Evolutionary conservation across 2,888 invertebrate species (phyloP).

Genomic region (Eupithecia vulgata): DNA sequence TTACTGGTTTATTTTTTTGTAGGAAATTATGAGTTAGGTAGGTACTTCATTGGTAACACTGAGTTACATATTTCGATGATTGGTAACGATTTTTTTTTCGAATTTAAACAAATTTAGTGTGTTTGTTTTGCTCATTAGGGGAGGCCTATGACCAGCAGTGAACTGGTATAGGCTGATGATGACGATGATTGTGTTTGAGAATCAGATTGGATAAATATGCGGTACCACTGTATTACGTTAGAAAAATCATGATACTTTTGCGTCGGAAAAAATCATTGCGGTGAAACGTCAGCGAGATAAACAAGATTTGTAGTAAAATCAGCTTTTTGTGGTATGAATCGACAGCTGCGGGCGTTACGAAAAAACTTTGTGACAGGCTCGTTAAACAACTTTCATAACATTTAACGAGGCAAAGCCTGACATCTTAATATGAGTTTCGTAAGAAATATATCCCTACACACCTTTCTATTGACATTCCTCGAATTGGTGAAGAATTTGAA

Average conservation of each 20-base stretch:
- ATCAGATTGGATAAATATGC: not conserved
- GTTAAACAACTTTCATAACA: slow-evolving; percentile 48
- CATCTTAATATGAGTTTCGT: slow-evolving; percentile 34
- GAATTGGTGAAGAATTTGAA: slow-evolving; percentile 37
- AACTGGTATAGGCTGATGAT: no score
- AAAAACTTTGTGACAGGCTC: slow-evolving; percentile 44
- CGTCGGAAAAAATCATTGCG: not conserved
- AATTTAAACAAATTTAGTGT: not conserved
- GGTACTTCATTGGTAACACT: not conserved
- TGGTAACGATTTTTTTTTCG: no score
- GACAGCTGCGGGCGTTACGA: slow-evolving; percentile 42
- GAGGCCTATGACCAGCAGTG: no score
- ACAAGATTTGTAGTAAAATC: not conserved
- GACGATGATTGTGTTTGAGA: not conserved
- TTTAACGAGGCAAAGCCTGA: slow-evolving; percentile 41
- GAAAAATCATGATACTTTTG: not conserved
- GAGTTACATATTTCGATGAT: no score
- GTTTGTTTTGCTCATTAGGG: no score
- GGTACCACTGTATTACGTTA: not conserved
- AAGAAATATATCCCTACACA: slow-evolving; percentile 8
- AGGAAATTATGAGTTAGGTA: not conserved
- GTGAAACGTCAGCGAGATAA: not conserved
- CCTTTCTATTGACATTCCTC: slow-evolving; percentile 16
- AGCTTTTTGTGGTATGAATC: slow-evolving; percentile 19
- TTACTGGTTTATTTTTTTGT: not conserved